phyloP scores from a whole-genome alignment of 2,113 vertebrate genomes.

The Empidonax alnorum region DNA sequence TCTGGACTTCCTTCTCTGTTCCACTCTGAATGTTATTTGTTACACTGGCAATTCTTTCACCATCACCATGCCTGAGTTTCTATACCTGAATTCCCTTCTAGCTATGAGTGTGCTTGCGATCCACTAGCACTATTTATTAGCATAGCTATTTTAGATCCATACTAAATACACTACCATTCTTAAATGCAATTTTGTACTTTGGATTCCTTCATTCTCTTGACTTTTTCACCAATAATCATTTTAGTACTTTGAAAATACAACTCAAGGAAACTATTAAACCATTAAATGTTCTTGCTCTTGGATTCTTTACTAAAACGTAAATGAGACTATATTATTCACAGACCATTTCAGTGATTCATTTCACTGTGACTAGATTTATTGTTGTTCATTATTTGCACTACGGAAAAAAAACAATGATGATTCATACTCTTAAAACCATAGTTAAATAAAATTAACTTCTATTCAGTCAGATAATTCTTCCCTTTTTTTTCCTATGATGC shows the following conservation, averaged over 20 bases:
- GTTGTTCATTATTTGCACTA: constrained; percentile 14
- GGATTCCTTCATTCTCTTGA: neutral
- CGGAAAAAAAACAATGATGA: constrained; percentile 2
- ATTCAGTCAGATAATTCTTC: neutral
- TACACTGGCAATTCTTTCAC: neutral
- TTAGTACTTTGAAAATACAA: neutral
- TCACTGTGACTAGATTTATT: neutral
- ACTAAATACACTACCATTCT: neutral
- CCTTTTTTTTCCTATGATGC: neutral
- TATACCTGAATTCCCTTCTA: neutral
- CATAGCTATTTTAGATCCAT: neutral
- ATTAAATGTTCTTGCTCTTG: neutral
- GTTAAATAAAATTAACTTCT: constrained; percentile 22
- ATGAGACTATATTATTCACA: neutral
- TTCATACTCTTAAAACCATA: neutral
- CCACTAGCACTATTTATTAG: neutral
- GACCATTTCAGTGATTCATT: neutral
- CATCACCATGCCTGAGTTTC: neutral
- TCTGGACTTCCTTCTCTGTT: neutral
- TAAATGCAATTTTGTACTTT: neutral
- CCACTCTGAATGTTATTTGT: neutral
- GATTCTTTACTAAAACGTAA: constrained; percentile 6
- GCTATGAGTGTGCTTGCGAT: neutral
- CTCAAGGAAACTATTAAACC: neutral
- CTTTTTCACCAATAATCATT: neutral